A percentile compares a stretch with the other conserved stretches of the same genome.
Conservation (phyloP, 2,888 invertebrate species). For the Caprella mutica region DNA sequence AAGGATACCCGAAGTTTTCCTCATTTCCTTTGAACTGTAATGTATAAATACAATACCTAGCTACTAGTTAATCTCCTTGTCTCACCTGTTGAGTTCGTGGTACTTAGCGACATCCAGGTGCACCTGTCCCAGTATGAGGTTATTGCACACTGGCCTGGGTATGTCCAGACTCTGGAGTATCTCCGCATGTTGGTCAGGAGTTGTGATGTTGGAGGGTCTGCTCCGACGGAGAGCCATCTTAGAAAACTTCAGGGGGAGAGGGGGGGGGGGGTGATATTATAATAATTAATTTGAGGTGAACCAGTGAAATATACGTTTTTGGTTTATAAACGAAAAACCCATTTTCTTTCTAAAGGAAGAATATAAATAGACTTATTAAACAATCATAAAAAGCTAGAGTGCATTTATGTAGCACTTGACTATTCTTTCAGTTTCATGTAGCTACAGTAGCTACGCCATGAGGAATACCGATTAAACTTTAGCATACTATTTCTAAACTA, state of each 20-base stretch:
- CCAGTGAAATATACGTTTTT: too few species aligned
- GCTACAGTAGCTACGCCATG: too few species aligned
- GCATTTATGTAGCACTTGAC: too few species aligned
- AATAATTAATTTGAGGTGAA: too few species aligned
- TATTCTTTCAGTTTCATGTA: too few species aligned
- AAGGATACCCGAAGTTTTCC: too few species aligned
- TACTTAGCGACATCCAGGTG: conserved; percentile 48
- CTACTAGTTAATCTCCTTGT: conserved; percentile 40
- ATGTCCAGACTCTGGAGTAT: conserved; percentile 34
- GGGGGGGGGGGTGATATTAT: not conserved
- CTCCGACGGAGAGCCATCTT: conserved; percentile 36
- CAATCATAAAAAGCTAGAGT: too few species aligned
- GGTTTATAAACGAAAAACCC: too few species aligned
- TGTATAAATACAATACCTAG: not conserved
- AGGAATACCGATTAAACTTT: too few species aligned
- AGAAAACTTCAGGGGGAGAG: conserved; percentile 35
- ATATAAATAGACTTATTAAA: too few species aligned
- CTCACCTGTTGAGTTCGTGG: conserved; percentile 47
- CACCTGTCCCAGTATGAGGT: conserved; percentile 45
- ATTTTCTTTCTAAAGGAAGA: too few species aligned
- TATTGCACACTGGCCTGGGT: conserved; percentile 36
- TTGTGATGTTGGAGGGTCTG: conserved; percentile 42
- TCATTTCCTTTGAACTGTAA: not conserved
- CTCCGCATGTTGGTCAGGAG: conserved; percentile 41
- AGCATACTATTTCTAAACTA: too few species aligned